Evolutionary conservation across 1,140 invertebrate genomes (phyloP).

Genomic region (Drosophila azteca): DNA sequence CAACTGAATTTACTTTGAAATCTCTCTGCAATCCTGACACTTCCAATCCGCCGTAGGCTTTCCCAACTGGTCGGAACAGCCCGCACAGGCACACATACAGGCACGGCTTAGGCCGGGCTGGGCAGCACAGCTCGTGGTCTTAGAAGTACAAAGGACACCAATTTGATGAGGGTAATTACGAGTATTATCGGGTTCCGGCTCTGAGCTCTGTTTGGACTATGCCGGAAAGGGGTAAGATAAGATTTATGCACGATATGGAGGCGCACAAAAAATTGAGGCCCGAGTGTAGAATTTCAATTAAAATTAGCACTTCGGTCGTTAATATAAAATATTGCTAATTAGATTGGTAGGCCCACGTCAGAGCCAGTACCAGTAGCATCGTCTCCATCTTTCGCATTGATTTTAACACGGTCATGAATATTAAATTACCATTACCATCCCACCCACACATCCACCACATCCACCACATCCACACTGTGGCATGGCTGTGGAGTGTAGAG

Average conservation of each 20-base stretch:
- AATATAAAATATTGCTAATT: conserved; percentile 81
- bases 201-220: background rate
- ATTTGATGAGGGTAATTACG: conserved; percentile 71
- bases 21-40: too few relatives aligned
- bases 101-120: background rate
- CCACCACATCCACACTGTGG: conserved; percentile 2
- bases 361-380: conserved; percentile 27
- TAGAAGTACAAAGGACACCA: conserved; percentile 33
- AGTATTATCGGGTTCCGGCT: conserved; percentile 56
- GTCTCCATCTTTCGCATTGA: conserved; percentile 63
- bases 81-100: conserved; percentile 37
- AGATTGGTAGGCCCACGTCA: conserved; percentile 46
- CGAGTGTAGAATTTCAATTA: conserved; percentile 76
- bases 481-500: background rate
- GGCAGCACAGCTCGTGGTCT: conserved; percentile 17
- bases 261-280: conserved; percentile 11
- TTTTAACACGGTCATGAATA: conserved; percentile 81
- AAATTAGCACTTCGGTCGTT: conserved; percentile 76
- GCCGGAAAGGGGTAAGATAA: conserved; percentile 53
- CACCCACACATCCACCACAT: conserved; percentile 26
- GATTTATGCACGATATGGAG: conserved; percentile 49
- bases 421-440: conserved; percentile 66
- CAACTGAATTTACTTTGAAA: too few relatives aligned
- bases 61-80: background rate
- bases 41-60: background rate